These are phyloP conservation scores for Caracal caracal DNA, from an alignment of 2,113 vertebrate species.

Conservation along the genomic window DNA sequence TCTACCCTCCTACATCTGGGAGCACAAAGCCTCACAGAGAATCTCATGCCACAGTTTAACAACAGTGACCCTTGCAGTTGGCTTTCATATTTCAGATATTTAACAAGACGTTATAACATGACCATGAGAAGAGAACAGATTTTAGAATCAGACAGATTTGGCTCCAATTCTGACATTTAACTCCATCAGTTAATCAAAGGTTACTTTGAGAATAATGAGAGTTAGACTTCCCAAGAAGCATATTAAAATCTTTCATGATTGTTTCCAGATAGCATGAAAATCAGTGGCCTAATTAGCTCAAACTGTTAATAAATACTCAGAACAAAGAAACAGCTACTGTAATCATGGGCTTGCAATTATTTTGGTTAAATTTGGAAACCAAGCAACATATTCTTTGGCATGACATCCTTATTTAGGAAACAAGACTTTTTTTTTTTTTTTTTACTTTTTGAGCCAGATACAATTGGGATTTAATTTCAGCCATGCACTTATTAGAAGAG, in stretches of 20 bases:
- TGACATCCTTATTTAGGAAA: background rate
- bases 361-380: constrained; percentile 1
- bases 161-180: background rate
- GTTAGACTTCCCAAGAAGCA: background rate
- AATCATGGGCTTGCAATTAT: background rate
- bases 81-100: background rate
- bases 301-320: background rate
- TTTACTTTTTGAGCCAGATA: background rate
- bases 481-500: background rate
- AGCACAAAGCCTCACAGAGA: background rate
- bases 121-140: background rate
- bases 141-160: background rate
- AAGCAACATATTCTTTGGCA: background rate
- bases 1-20: background rate
- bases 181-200: background rate
- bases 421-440: background rate
- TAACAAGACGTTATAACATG: background rate
- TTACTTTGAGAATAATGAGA: background rate
- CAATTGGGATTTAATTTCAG: background rate
- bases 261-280: background rate
- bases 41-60: background rate
- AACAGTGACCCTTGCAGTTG: background rate
- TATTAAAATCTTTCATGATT: background rate
- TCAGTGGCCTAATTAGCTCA: background rate
- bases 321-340: background rate